phyloP scores from a whole-genome alignment of 2,888 invertebrate genomes.

The Atethmia centrago region DNA sequence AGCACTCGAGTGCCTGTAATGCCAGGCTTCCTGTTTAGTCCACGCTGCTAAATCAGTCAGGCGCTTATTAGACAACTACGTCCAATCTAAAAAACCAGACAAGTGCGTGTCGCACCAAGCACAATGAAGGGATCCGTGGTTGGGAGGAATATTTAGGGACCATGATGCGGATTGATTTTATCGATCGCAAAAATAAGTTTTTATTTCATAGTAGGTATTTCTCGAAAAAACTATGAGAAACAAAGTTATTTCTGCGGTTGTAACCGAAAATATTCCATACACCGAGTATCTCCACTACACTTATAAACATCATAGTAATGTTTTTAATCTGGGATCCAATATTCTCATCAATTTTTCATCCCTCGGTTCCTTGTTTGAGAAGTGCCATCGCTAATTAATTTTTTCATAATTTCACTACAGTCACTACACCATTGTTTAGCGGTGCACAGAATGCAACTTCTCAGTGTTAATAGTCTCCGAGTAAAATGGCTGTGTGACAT shows the following conservation, averaged over 20 bases:
- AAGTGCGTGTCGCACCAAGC: background rate
- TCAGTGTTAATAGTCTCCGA: too few species aligned
- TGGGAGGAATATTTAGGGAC: background rate
- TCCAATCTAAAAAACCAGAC: conserved; percentile 35
- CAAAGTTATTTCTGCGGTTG: background rate
- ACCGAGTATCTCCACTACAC: background rate
- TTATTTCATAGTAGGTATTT: background rate
- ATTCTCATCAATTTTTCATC: background rate
- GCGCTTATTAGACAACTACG: conserved; percentile 58
- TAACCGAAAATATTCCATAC: background rate
- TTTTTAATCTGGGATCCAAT: background rate
- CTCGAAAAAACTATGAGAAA: too few species aligned
- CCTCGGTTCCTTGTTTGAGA: too few species aligned
- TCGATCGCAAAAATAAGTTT: background rate
- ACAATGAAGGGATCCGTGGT: background rate
- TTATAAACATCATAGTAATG: background rate
- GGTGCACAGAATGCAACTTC: too few species aligned
- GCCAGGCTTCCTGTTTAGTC: conserved; percentile 60
- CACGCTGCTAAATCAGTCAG: conserved; percentile 60
- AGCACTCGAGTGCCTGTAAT: conserved; percentile 52
- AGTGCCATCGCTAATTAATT: background rate
- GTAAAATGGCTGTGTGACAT: too few species aligned
- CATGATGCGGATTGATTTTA: too few species aligned
- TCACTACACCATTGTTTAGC: too few species aligned
- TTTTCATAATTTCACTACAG: background rate